Conservation (phyloP, 2,113 vertebrate genomes). For the Takifugu bimaculatus region DNA sequence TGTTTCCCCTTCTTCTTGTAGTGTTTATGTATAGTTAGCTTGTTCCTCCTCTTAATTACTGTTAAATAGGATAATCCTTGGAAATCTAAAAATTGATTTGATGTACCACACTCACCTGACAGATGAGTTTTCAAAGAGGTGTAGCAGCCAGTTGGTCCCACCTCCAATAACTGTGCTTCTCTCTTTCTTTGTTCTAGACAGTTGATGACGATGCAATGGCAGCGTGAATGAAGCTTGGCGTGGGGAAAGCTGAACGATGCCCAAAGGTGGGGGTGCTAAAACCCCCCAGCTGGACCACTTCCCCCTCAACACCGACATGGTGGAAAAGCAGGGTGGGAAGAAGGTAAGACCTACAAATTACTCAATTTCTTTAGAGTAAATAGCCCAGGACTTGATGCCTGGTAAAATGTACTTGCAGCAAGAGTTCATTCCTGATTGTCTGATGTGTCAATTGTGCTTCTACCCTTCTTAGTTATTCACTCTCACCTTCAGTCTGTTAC, state of each 20-base stretch:
- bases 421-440: no score
- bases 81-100: slow-evolving; percentile 58
- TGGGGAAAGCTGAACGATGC: slow-evolving; percentile 98
- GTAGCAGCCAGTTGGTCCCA: slow-evolving; percentile 52
- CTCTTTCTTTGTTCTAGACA: slow-evolving; percentile 75
- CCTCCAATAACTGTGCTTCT: slow-evolving; percentile 10
- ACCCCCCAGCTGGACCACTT: slow-evolving; percentile 97
- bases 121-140: slow-evolving; percentile 60
- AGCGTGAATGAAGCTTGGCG: slow-evolving; percentile 94
- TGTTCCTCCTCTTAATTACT: slow-evolving; percentile 23
- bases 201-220: slow-evolving; percentile 96
- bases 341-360: slow-evolving; percentile 78
- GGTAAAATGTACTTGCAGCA: background rate
- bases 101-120: slow-evolving; percentile 59
- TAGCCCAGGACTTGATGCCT: background rate
- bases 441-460: no score
- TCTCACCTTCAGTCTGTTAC: no score
- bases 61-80: slow-evolving; percentile 14
- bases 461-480: no score
- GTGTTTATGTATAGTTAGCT: slow-evolving; percentile 3
- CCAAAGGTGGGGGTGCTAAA: slow-evolving; percentile 99
- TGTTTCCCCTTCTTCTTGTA: no score
- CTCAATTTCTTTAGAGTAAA: background rate
- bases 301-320: slow-evolving; percentile 98
- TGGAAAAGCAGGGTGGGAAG: slow-evolving; percentile 99